Evolutionary conservation across 2,888 invertebrate species (phyloP).

Genomic region (Amaurobius ferox): DNA sequence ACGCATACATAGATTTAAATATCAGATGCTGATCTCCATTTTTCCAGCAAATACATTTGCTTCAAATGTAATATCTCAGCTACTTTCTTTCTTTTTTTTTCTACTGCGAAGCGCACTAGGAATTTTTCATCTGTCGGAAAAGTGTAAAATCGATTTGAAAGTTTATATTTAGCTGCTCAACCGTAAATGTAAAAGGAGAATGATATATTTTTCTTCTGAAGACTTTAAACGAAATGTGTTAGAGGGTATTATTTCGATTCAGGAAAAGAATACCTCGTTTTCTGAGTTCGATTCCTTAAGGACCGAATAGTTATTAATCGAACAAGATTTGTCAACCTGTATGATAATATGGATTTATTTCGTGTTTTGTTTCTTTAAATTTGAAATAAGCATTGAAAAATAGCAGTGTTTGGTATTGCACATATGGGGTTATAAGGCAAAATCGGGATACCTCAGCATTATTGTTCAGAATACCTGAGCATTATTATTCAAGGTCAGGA

Average conservation of each 20-base stretch:
- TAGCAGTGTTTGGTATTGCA: no score
- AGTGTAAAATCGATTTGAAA: constrained; percentile 57
- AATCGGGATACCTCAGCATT: no score
- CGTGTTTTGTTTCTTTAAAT: no score
- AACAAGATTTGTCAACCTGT: no score
- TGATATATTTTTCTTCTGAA: neutral
- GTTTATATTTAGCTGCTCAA: constrained; percentile 57
- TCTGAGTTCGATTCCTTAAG: no score
- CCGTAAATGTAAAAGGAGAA: neutral
- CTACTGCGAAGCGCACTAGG: neutral
- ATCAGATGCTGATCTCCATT: neutral
- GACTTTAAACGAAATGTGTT: neutral
- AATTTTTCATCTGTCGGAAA: constrained; percentile 36
- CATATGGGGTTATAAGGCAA: no score
- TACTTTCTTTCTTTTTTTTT: neutral
- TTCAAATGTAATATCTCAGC: neutral
- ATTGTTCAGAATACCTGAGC: no score
- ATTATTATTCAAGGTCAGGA: no score
- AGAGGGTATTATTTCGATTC: neutral
- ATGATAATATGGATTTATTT: no score
- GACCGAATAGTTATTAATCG: no score
- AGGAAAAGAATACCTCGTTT: neutral
- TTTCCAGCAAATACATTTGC: neutral
- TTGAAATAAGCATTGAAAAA: no score
- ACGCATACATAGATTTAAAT: no score